Percentiles rank a stretch among this genome's conserved stretches.
Evolutionary conservation across 1,140 invertebrate species (phyloP).

Genomic region (Gonioctena quinquepunctata): DNA sequence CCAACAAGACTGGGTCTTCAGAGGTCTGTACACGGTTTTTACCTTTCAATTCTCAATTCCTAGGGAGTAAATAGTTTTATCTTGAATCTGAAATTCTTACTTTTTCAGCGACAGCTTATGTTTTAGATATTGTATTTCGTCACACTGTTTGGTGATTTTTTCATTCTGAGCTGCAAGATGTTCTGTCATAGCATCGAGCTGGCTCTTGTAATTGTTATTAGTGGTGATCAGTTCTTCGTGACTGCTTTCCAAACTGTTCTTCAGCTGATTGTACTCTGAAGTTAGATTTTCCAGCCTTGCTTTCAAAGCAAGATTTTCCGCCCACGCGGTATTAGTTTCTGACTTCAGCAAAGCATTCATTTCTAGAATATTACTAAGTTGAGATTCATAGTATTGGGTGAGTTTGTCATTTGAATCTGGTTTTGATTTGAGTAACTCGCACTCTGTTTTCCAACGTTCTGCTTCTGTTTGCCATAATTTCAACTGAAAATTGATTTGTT

Average conservation of each 20-base stretch:
- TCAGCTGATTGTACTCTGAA: slow-evolving; percentile 44
- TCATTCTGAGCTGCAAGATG: slow-evolving; percentile 91
- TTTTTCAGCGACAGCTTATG: slow-evolving; percentile 44
- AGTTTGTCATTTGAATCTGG: slow-evolving; percentile 48
- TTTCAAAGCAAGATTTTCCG: slow-evolving; percentile 48
- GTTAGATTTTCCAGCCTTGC: slow-evolving; percentile 50
- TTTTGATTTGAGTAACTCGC: slow-evolving; percentile 57
- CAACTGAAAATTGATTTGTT: slow-evolving; percentile 16
- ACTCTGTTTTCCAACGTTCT: slow-evolving; percentile 63
- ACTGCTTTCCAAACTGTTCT: slow-evolving; percentile 53
- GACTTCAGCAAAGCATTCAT: slow-evolving; percentile 40
- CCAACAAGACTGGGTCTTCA: too few relatives aligned
- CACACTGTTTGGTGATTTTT: slow-evolving; percentile 78
- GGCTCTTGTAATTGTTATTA: slow-evolving; percentile 82
- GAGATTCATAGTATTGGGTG: slow-evolving; percentile 50
- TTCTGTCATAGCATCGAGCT: slow-evolving; percentile 88
- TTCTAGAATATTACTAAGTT: slow-evolving; percentile 48
- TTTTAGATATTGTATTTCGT: slow-evolving; percentile 66
- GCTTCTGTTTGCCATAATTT: slow-evolving; percentile 60
- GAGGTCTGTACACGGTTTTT: too few relatives aligned
- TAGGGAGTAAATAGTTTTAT: neutral
- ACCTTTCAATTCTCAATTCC: too few relatives aligned
- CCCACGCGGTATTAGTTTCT: slow-evolving; percentile 43
- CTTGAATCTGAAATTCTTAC: slow-evolving; percentile 19
- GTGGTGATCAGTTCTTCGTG: slow-evolving; percentile 63